phyloP scores from a whole-genome alignment of 2,888 invertebrate genomes.

The Dichetophora obliterata region DNA sequence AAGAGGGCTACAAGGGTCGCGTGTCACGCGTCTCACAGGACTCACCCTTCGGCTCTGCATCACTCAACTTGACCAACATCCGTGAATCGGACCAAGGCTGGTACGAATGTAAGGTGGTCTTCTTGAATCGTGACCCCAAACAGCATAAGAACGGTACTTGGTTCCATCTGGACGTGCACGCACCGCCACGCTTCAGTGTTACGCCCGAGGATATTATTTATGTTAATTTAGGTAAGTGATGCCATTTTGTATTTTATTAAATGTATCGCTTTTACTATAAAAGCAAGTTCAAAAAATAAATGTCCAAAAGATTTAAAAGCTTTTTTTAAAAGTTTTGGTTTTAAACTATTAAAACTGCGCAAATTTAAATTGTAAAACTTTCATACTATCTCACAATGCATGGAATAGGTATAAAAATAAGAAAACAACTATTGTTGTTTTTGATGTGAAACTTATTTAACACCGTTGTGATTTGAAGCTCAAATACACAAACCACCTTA shows the following conservation, averaged over 20 bases:
- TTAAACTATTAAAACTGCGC: too few species aligned
- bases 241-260: neutral
- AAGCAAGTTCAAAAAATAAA: too few species aligned
- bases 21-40: slow-evolving; percentile 90
- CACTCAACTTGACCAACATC: slow-evolving; percentile 95
- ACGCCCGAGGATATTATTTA: slow-evolving; percentile 96
- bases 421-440: too few species aligned
- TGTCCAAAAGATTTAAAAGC: too few species aligned
- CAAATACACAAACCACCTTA: too few species aligned
- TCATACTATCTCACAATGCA: too few species aligned
- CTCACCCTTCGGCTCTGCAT: slow-evolving; percentile 90
- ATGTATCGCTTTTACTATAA: too few species aligned
- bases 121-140: slow-evolving; percentile 93
- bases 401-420: too few species aligned
- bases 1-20: slow-evolving; percentile 92
- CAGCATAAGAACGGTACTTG: slow-evolving; percentile 95
- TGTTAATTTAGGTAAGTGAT: slow-evolving; percentile 83
- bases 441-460: too few species aligned
- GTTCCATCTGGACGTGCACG: slow-evolving; percentile 98
- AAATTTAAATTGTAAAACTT: too few species aligned
- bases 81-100: slow-evolving; percentile 95
- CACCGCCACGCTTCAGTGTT: slow-evolving; percentile 94
- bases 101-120: slow-evolving; percentile 96
- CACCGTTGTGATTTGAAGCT: too few species aligned
- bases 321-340: too few species aligned